These are phyloP conservation scores for Theristus sp. DNA, from an alignment of 2,888 invertebrate genomes.

Conservation along the genomic window DNA sequence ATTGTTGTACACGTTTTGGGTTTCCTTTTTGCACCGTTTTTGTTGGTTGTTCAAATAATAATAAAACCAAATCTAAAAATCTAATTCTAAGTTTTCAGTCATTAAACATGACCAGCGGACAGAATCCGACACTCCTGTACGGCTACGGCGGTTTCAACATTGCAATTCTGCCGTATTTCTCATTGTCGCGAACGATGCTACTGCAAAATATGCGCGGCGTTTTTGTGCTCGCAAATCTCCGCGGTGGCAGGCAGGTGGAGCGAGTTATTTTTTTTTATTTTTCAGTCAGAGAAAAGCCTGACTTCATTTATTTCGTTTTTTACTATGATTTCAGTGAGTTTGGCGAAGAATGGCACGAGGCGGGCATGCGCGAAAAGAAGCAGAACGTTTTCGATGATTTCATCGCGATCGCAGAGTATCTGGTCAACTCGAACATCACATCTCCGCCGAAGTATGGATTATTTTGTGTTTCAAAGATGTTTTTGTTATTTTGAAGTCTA, in stretches of 20 bases:
- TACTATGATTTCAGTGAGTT: slow-evolving; percentile 86
- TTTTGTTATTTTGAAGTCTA: too few relatives aligned
- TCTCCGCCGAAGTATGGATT: slow-evolving; percentile 29
- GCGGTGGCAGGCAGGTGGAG: slow-evolving; percentile 78
- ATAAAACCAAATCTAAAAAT: too few relatives aligned
- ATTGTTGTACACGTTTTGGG: neutral
- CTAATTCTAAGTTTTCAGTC: neutral
- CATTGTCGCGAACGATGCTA: slow-evolving; percentile 63
- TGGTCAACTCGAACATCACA: slow-evolving; percentile 62
- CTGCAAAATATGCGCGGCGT: slow-evolving; percentile 72
- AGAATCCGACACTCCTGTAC: slow-evolving; percentile 64
- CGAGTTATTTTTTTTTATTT: neutral
- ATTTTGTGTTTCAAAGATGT: too few relatives aligned
- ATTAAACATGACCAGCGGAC: slow-evolving; percentile 46
- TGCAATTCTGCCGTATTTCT: slow-evolving; percentile 71
- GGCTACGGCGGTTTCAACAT: slow-evolving; percentile 96
- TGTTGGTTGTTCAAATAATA: too few relatives aligned
- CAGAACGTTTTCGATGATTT: slow-evolving; percentile 97
- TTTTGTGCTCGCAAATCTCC: slow-evolving; percentile 73
- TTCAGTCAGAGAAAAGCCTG: too few relatives aligned
- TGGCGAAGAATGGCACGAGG: slow-evolving; percentile 85
- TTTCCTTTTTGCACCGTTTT: neutral
- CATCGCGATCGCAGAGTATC: slow-evolving; percentile 69
- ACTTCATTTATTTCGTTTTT: too few relatives aligned
- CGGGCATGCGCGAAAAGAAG: slow-evolving; percentile 68